Base-by-base conservation (phyloP, 2,113 vertebrate genomes). In the Microtus pennsylvanicus region DNA sequence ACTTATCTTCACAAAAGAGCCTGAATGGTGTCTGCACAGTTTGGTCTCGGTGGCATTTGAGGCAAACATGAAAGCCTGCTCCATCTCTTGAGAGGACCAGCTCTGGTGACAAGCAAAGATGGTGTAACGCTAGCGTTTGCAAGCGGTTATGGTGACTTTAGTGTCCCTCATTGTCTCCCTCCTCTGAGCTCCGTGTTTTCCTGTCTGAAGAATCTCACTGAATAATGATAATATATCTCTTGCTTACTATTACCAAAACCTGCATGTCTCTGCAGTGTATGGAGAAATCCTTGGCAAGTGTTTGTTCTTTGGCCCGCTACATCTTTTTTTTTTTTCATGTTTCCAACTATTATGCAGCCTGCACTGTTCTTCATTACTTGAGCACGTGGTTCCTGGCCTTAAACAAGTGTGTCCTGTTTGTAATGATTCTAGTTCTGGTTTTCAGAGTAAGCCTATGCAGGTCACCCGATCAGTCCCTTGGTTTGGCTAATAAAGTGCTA, bases 231-330 rank as follows among this genome's bases (percentile, higher is more conserved):
- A 55, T 89, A 30, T 75, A 42, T 88, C 42, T 94, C 17, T 74
- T 95, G 17, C 63, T 96, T 95, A 82, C 87, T 96, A 10, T 82
- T 75, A 89, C 70, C 70, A 93, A 94, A 86, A 90, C 72, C 38
- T 75, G 4, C 81, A 28, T 89, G n/a, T 89, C 42, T 93, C 85
- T 94, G 55, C 61, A 70, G 6, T 74, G 50, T 88, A 26, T 72
- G 14, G 30, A 93, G n/a, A 92, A 93, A 90, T 87, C 47, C 52
- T 70, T 91, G 33, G 38, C 42, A 80, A 13, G 24, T 85, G 0
- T 93, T 86, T 95, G 65, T 70, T 89, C 61, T 95, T 72, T 86
- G 9, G 14, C 52, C 30, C 13, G 77, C 72, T 81, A 86, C 91
- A 47, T 90, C 69, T 93, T 91, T 42, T 86, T 93, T 90, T 47